Base-by-base conservation (phyloP, 1,140 invertebrate genomes). In the Sarcophaga peregrina region DNA sequence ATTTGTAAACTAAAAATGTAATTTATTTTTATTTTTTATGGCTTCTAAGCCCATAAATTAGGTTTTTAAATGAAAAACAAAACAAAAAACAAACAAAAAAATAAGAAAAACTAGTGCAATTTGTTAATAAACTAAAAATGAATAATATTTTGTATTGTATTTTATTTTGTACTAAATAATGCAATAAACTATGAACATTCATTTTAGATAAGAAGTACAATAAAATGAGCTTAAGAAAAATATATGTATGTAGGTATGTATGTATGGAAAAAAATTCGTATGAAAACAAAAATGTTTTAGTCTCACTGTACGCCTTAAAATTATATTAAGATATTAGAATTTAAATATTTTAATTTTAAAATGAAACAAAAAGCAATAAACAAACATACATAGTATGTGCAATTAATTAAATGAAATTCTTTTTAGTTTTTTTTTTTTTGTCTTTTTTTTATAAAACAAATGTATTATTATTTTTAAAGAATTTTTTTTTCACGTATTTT, bases 201-300 rank as follows among this genome's bases (percentile, higher is more conserved):
- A 78, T 78, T 78, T 78, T 10, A 78, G 75, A 78, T 78, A 78
- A 78, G 75, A 48, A 17, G 47, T 68, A 68, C 62, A 68, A 68
- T 68, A 25, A 9, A 20, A 52, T 52, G 8, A 52, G 50, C 1
- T 68, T 20, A 7, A 62, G n/a, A 0, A n/a, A 62, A 62, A 17
- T 37, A 37, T 37, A 37, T 37, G 25, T 37, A 37, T 37, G 25
- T 52, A 52, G 1, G 13, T 68, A 68, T 9, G 62, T 68, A 20
- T 68, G 20, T 20, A 9, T 25, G 8, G 20, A 62, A 62, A 5
- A 15, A 62, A 62, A 8, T 17, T n/a, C 54, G n/a, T 58, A 58
- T n/a, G n/a, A n/a, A n/a, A n/a, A n/a, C n/a, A 68, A 68, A 68
- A 20, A 9, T 62, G 54, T 15, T 68, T 68, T 25, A 68, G 17